These are phyloP conservation scores for Bellardia bayeri DNA, from an alignment of 2,888 invertebrate genomes.

Conservation along the genomic window DNA sequence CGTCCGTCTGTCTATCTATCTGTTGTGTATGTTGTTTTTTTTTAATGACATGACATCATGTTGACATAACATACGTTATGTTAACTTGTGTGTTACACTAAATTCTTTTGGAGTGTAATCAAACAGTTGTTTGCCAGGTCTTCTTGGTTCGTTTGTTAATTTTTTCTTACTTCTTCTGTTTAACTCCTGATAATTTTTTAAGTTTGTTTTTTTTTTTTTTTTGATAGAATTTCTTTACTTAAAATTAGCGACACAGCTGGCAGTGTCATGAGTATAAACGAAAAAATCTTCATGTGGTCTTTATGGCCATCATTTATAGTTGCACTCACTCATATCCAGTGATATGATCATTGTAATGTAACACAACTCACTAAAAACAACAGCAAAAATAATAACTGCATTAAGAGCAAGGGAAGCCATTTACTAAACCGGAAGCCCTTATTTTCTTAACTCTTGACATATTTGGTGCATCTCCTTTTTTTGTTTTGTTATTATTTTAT, in stretches of 20 bases:
- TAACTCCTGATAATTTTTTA: conserved; percentile 60
- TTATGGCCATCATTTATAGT: conserved; percentile 48
- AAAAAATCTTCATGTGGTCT: conserved; percentile 66
- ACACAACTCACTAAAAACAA: conserved; percentile 24
- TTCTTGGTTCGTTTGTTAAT: conserved; percentile 40
- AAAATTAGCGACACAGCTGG: conserved; percentile 68
- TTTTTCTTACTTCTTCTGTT: conserved; percentile 53
- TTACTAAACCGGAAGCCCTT: conserved; percentile 68
- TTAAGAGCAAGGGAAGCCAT: conserved; percentile 61
- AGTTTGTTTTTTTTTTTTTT: conserved; percentile 33
- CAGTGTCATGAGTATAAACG: conserved; percentile 29
- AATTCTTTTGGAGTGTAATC: conserved; percentile 52
- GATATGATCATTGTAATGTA: conserved; percentile 54
- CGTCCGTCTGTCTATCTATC: no score
- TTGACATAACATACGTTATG: conserved; percentile 72
- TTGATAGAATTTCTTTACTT: conserved; percentile 23
- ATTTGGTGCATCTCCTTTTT: conserved; percentile 65
- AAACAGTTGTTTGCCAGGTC: conserved; percentile 61
- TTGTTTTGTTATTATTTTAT: conserved; percentile 18
- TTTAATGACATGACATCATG: conserved; percentile 74
- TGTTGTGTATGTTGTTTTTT: conserved; percentile 8
- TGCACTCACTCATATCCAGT: conserved; percentile 20
- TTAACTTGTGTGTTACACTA: conserved; percentile 55
- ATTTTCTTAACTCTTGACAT: conserved; percentile 68
- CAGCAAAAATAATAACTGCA: conserved; percentile 17